Conservation (phyloP, 2,113 vertebrate species). For the Lamprotornis superbus region DNA sequence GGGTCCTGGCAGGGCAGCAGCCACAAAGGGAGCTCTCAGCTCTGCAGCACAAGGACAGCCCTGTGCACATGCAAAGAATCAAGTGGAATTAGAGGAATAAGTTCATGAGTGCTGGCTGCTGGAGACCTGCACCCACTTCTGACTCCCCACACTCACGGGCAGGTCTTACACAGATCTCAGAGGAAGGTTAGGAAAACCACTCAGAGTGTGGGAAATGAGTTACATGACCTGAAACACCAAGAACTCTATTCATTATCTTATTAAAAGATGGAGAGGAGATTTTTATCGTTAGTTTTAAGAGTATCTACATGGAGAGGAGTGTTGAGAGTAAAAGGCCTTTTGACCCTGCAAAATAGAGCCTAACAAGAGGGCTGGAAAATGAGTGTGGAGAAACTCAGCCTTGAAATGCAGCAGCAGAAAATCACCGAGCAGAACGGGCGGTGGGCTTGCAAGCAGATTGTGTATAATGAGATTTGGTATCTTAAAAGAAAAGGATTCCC, state of each 20-base stretch:
- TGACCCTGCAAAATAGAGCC: conserved; percentile 39
- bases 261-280: conserved; percentile 16
- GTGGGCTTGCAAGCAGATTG: neutral
- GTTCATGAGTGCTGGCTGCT: neutral
- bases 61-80: neutral
- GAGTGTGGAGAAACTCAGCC: conserved; percentile 2
- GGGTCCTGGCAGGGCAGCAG: accelerated
- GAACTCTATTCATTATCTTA: conserved; percentile 15
- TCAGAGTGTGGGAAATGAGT: neutral
- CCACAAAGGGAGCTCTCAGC: neutral
- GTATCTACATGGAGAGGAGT: neutral
- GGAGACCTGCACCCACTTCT: neutral
- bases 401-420: neutral
- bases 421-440: neutral
- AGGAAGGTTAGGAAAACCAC: neutral
- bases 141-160: neutral
- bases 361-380: conserved; percentile 11
- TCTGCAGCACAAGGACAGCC: neutral
- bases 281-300: neutral
- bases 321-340: conserved; percentile 27
- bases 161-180: neutral
- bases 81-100: neutral
- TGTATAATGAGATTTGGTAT: neutral
- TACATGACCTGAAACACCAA: neutral
- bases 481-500: neutral